Evolutionary conservation across 1,140 invertebrate species (phyloP), one percentile per base, ranked within the genome.

Genomic region (Hycleus phaleratus): DNA sequence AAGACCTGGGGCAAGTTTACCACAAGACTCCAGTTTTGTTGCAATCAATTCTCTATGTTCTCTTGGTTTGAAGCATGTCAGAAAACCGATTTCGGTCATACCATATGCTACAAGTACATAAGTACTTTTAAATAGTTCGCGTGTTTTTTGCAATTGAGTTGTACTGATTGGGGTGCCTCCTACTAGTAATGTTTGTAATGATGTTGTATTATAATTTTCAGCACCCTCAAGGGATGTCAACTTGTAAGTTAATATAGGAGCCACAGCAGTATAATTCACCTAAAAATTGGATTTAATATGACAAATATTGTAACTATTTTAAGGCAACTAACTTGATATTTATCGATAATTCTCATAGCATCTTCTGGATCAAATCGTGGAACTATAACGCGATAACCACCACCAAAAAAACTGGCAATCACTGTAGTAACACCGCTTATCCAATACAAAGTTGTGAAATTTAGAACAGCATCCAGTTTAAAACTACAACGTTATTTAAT

Each of bases 371-470:
- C 26, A 25, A 53, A 12, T 18, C 8, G 8, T 11, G 26, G 42
- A 12, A 25, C n/a, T n/a, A 53, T 46, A 9, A 53, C 9, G 3
- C 51, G 6, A 32, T 42, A 26, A 24, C 51, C 26, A 12, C 51
- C 51, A n/a, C 10, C 26, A 42, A 53, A 11, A 32, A 45, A 53
- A n/a, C 42, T 26, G 3, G 10, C 6, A 7, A 26, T 6, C 8
- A 53, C 26, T 10, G 46, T 45, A n/a, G n/a, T 11, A 25, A 45
- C 26, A 7, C n/a, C 51, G 3, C 42, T 42, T 2, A 53, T 45
- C 51, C 51, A 53, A 38, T 53, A 53, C 12, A 53, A 32, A 7
- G 51, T 46, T 7, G 51, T 53, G 42, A 53, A 53, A 38, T 26
- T 42, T 32, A 53, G 46, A n/a, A 26, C 32, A 32, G 32, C 32